These are phyloP conservation scores for Toxonevra muliebris DNA, from an alignment of 2,888 invertebrate genomes.

Conservation along the genomic window DNA sequence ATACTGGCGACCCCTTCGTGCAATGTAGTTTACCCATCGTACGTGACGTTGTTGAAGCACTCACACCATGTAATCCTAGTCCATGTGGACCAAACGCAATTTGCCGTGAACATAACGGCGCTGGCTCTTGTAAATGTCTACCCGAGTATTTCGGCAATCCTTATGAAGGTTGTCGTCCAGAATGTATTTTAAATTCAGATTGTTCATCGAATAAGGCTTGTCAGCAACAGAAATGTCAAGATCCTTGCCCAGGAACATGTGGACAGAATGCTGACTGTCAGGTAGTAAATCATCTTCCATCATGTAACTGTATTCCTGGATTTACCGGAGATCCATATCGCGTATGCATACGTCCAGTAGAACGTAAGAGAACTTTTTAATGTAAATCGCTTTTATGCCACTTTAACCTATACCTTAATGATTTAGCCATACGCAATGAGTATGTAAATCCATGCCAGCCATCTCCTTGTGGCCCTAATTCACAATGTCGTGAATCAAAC, in stretches of 20 bases:
- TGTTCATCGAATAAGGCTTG: constrained; percentile 78
- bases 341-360: constrained; percentile 67
- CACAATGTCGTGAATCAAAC: constrained; percentile 76
- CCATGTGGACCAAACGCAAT: constrained; percentile 77
- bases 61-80: constrained; percentile 71
- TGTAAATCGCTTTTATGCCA: constrained; percentile 30
- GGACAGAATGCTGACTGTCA: constrained; percentile 78
- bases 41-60: constrained; percentile 63
- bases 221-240: constrained; percentile 76
- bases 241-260: constrained; percentile 83
- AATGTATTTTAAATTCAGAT: constrained; percentile 78
- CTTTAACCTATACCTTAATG: neutral
- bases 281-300: constrained; percentile 77
- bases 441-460: constrained; percentile 72
- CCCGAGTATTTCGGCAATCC: constrained; percentile 81
- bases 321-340: constrained; percentile 80
- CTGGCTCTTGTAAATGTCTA: constrained; percentile 76
- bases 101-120: constrained; percentile 73
- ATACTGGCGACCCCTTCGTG: constrained; percentile 80
- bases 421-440: constrained; percentile 57
- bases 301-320: constrained; percentile 75
- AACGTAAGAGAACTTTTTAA: constrained; percentile 67
- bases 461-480: constrained; percentile 80
- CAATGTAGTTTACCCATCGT: constrained; percentile 68
- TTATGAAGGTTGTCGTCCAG: constrained; percentile 79